A percentile compares a stretch with the other conserved stretches of the same genome.
phyloP scores from a whole-genome alignment of 2,888 invertebrate species.

The Autographa pulchrina region DNA sequence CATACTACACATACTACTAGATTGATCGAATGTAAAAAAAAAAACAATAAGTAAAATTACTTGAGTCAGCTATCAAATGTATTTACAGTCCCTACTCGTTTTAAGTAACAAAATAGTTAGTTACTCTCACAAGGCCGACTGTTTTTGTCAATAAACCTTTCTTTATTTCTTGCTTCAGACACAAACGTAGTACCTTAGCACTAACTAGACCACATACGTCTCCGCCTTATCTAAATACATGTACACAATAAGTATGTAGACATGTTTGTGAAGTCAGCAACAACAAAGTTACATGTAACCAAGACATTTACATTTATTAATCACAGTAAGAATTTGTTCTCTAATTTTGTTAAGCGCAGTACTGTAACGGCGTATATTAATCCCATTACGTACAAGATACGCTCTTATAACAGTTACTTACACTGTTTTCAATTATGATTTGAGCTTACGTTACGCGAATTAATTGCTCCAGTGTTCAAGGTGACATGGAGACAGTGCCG shows the following conservation, averaged over 20 bases:
- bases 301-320: conserved; percentile 53
- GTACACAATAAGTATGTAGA: neutral
- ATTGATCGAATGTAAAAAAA: too few species aligned
- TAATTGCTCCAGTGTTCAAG: conserved; percentile 69
- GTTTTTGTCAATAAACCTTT: too few species aligned
- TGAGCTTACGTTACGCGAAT: conserved; percentile 64
- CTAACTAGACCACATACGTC: neutral
- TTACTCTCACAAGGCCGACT: too few species aligned
- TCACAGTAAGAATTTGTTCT: conserved; percentile 42
- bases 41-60: too few species aligned
- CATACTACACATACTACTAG: too few species aligned
- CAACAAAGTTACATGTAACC: conserved; percentile 28
- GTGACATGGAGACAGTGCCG: conserved; percentile 67
- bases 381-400: conserved; percentile 34
- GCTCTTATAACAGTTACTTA: conserved; percentile 34
- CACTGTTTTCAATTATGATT: conserved; percentile 70
- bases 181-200: neutral
- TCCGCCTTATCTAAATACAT: neutral
- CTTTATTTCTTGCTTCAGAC: neutral
- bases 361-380: conserved; percentile 38
- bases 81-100: too few species aligned
- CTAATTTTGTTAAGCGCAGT: conserved; percentile 23
- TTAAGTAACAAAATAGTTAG: too few species aligned
- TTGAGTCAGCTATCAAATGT: too few species aligned
- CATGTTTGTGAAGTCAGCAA: conserved; percentile 20